Base-by-base conservation (phyloP, 2,888 invertebrate genomes). In the Prostheceraeus crozeri region DNA sequence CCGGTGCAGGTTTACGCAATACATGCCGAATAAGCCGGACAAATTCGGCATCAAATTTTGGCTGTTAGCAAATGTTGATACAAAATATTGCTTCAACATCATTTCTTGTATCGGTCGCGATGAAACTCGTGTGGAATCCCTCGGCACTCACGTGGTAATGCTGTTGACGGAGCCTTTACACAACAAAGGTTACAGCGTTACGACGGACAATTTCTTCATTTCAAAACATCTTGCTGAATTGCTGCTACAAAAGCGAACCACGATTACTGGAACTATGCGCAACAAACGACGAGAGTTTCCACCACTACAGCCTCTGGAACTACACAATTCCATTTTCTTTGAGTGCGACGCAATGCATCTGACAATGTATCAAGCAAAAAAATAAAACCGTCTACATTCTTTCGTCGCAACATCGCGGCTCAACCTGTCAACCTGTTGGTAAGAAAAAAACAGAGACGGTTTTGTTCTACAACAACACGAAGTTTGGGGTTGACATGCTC, bases 41-140 rank as follows among this genome's bases (percentile, higher is more conserved):
- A 51, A 51, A 28, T 51, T 51, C 30, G 52, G 52, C 21, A 51
- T 51, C 14, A 51, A 51, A 51, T 51, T 27, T 27, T 27, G 52
- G 52, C 14, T 51, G 52, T 28, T 51, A 23, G 52, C 30, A 51
- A 27, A 51, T 14, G 52, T 27, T 27, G 30, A 51, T 14, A 51
- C 23, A 14, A 51, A 51, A 51, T 51, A 51, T 51, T 51, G 52
- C 25, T 28, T 19, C 23, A 51, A 51, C 25, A 21, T 51, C 25
- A 51, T 51, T 23, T 27, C 52, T 51, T 51, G 25, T 28, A 19
- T 51, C 30, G 52, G 52, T 51, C 23, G 30, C 14, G 52, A 51
- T 4, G 52, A 23, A 51, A 14, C 14, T 27, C 23, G 52, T 27
- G 30, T 28, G 14, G 30, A 21, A 27, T 21, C n/a, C 23, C 23